Percentiles rank a stretch among this genome's conserved stretches.
Evolutionary conservation across 2,797 vertebrate genomes (phyloP).

Genomic region (Clamator glandarius): DNA sequence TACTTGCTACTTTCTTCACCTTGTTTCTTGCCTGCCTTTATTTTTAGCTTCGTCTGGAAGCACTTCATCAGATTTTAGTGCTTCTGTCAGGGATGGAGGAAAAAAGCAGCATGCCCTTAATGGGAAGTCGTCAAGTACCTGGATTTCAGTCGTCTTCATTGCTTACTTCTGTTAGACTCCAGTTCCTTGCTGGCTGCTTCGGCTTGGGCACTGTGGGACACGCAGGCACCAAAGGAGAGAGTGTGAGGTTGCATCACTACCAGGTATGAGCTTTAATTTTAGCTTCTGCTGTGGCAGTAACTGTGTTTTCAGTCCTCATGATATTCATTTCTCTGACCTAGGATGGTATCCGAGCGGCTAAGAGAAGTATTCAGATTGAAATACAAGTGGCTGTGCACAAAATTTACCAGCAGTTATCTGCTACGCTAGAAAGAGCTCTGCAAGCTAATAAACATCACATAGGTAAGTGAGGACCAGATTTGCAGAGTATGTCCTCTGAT

Average conservation of each 20-base stretch:
- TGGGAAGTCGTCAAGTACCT: slow-evolving; percentile 74
- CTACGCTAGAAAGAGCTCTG: slow-evolving; percentile 93
- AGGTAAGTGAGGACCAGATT: slow-evolving; percentile 78
- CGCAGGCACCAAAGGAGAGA: slow-evolving; percentile 88
- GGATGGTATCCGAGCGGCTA: slow-evolving; percentile 95
- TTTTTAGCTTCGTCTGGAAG: slow-evolving; percentile 91
- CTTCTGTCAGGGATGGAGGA: slow-evolving; percentile 97
- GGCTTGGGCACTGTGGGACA: slow-evolving; percentile 91
- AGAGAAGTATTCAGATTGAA: slow-evolving; percentile 92
- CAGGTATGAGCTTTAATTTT: slow-evolving; percentile 79
- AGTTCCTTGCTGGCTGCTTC: slow-evolving; percentile 97
- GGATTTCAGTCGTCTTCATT: slow-evolving; percentile 91
- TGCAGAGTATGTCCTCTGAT: neutral
- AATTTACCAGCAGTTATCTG: slow-evolving; percentile 97
- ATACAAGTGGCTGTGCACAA: slow-evolving; percentile 97
- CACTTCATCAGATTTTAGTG: slow-evolving; percentile 96
- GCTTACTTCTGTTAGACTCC: slow-evolving; percentile 94
- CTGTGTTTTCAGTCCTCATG: neutral
- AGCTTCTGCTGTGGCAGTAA: neutral
- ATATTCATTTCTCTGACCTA: slow-evolving; percentile 64
- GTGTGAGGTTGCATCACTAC: slow-evolving; percentile 95
- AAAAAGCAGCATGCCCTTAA: slow-evolving; percentile 84
- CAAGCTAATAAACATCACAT: slow-evolving; percentile 97
- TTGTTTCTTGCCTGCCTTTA: neutral
- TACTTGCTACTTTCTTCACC: neutral